Evolutionary conservation across 2,888 invertebrate species (phyloP), one percentile per base, ranked within the genome.

Genomic region (Stomorhina lunata): DNA sequence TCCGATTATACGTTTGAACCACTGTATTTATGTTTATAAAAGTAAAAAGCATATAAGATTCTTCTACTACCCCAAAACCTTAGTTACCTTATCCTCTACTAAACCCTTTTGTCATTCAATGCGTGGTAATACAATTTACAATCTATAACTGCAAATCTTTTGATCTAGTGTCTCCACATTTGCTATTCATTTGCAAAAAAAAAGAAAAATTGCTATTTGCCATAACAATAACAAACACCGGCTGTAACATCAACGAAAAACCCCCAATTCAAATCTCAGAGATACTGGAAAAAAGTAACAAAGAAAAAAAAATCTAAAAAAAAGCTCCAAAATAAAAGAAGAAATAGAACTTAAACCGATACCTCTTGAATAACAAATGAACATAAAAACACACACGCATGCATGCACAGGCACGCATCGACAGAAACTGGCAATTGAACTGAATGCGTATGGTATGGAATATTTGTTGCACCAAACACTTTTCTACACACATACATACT

Each of bases 361-460:
- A 88, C 87, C 87, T 87, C 88, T 88, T 84, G 85, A 86, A 87
- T 87, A 86, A 45, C 59, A 75, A 72, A 65, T 55, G 63, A 37
- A 32, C 69, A 37, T 40, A 29, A 15, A 37, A 5, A 55, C 57
- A 17, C 5, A 75, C 61, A 45, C 9, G 40, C 10, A 17, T 22
- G 20, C 37, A 59, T 25, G 25, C 6, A 29, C 12, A 34, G 34
- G 12, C 40, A 27, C 20, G 43, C 7, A 61, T 12, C 17, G 9
- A 69, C 50, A 40, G 55, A 17, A 73, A 59, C 55, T 45, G 76
- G 29, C 59, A 53, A 80, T 80, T 80, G 69, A 76, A 68, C 37
- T 68, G 69, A 77, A 72, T 84, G 79, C 83, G 83, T 84, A 83
- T 65, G 59, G n/a, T 53, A 69, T 57, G 57, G 57, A 22, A 53